Conservation (phyloP, 2,888 invertebrate species). For the Bombylius discolor region DNA sequence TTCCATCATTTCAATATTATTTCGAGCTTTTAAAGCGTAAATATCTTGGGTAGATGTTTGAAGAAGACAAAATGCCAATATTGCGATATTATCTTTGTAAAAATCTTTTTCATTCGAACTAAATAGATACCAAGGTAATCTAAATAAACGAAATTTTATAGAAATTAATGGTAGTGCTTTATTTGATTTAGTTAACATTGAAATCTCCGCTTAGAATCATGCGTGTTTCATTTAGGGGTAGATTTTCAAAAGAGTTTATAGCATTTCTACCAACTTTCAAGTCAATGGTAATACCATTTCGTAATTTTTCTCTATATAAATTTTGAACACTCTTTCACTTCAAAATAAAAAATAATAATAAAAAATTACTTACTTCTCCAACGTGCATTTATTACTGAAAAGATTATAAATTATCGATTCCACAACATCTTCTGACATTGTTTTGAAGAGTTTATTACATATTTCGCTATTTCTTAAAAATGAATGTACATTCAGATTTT, state of each 20-base stretch:
- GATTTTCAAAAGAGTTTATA: no score
- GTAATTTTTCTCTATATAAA: no score
- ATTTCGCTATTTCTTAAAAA: not conserved
- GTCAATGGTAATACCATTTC: no score
- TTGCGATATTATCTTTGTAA: not conserved
- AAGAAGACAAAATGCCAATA: not conserved
- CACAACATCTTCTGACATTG: not conserved
- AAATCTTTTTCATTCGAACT: not conserved
- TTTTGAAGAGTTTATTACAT: not conserved
- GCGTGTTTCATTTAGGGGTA: no score
- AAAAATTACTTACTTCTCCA: not conserved
- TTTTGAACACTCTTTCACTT: no score
- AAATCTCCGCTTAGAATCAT: no score
- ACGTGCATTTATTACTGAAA: not conserved
- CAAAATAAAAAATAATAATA: no score
- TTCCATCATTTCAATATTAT: not conserved
- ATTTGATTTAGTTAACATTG: no score
- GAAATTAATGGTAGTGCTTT: no score
- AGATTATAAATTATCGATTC: not conserved
- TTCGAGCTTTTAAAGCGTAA: not conserved
- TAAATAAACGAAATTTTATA: not conserved
- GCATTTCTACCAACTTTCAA: no score
- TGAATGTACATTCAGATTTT: not conserved
- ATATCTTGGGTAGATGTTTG: not conserved
- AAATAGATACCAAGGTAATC: not conserved